Evolutionary conservation across 2,113 vertebrate species (phyloP).

Genomic region (Oceanodroma tethys): DNA sequence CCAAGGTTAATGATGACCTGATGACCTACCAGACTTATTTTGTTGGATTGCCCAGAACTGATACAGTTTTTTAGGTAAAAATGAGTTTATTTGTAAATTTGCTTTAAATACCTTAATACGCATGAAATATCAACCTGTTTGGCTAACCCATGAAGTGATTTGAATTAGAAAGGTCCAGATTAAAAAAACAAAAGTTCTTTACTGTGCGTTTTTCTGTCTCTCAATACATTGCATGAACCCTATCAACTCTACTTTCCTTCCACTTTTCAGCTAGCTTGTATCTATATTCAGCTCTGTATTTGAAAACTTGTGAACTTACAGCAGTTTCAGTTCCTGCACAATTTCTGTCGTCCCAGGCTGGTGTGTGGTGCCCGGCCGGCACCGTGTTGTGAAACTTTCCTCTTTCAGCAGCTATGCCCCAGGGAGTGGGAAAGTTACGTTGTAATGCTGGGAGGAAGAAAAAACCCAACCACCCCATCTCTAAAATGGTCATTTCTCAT

Average conservation of each 20-base stretch:
- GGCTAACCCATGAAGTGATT: neutral
- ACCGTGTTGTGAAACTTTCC: neutral
- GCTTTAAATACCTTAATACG: neutral
- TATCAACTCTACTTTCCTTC: neutral
- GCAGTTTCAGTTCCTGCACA: constrained; percentile 27
- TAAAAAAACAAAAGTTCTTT: neutral
- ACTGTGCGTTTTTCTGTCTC: neutral
- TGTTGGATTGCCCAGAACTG: neutral
- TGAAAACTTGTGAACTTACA: neutral
- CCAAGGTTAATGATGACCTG: neutral
- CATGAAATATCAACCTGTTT: neutral
- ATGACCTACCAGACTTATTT: neutral
- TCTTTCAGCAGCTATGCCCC: neutral
- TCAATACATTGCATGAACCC: neutral
- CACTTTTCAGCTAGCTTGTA: neutral
- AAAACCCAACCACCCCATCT: neutral
- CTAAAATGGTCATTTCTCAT: neutral
- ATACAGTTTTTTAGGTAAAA: neutral
- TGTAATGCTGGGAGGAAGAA: neutral
- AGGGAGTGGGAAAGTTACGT: neutral
- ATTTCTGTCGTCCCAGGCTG: neutral
- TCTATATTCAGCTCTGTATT: neutral
- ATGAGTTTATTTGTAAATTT: neutral
- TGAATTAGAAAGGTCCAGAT: neutral
- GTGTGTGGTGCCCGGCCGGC: neutral